A percentile compares a stretch with the other conserved stretches of the same genome.
Conservation (phyloP, 1,140 invertebrate species). For the Drosophila persimilis region DNA sequence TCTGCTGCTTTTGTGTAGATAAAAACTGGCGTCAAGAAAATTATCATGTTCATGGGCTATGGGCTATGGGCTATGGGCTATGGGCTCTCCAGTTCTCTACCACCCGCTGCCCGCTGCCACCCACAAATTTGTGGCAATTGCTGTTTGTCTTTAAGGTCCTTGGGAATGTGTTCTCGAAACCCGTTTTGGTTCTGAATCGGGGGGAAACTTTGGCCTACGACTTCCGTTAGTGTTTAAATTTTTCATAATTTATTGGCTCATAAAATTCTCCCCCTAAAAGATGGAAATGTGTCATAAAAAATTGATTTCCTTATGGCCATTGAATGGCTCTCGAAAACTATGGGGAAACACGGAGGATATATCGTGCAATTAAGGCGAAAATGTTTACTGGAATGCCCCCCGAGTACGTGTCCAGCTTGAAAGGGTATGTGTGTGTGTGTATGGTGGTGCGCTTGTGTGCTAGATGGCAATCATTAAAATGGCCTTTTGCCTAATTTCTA, state of each 20-base stretch:
- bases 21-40: conserved; percentile 81
- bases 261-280: conserved; percentile 11
- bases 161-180: conserved; percentile 40
- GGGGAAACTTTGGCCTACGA: neutral
- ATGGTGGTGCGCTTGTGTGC: conserved; percentile 35
- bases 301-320: neutral
- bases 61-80: conserved; percentile 47
- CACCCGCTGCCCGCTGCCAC: conserved; percentile 3
- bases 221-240: conserved; percentile 23
- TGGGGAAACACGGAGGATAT: too few species aligned
- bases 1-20: conserved; percentile 66
- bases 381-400: conserved; percentile 3
- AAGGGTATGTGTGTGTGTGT: conserved; percentile 48
- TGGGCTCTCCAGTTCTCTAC: conserved; percentile 23
- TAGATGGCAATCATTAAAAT: conserved; percentile 80
- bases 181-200: conserved; percentile 5
- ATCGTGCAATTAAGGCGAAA: neutral
- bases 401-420: conserved; percentile 50
- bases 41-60: conserved; percentile 77
- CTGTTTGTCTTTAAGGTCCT: conserved; percentile 41
- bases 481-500: conserved; percentile 80
- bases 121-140: conserved; percentile 52
- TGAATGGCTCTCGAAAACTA: too few species aligned
- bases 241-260: conserved; percentile 28
- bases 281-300: neutral